Conservation (phyloP, 2,888 invertebrate genomes). For the Schizotus pectinicornis region DNA sequence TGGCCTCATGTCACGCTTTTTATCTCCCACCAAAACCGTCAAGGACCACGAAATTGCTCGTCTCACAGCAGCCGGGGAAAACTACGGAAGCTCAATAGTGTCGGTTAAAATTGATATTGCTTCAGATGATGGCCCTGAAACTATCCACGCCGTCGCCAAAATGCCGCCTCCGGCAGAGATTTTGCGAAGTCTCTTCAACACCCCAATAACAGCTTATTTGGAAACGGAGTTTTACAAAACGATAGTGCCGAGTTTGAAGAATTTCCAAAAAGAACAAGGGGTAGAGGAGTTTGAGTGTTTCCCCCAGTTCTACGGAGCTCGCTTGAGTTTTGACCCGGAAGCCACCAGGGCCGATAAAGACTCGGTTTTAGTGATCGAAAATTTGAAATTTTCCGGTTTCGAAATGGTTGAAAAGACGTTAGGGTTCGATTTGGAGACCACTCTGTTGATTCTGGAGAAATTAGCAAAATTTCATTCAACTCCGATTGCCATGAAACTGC, state of each 20-base stretch:
- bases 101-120: slow-evolving; percentile 47
- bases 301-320: slow-evolving; percentile 39
- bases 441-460: slow-evolving; percentile 54
- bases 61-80: slow-evolving; percentile 63
- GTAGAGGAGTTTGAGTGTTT: slow-evolving; percentile 56
- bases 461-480: slow-evolving; percentile 63
- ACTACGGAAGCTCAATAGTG: slow-evolving; percentile 65
- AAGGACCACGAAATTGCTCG: slow-evolving; percentile 48
- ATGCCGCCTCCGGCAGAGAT: slow-evolving; percentile 28
- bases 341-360: slow-evolving; percentile 57
- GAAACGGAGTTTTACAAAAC: slow-evolving; percentile 62
- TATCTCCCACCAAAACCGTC: slow-evolving; percentile 2
- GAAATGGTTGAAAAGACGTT: slow-evolving; percentile 55
- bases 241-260: slow-evolving; percentile 57
- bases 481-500: slow-evolving; percentile 59
- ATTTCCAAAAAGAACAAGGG: slow-evolving; percentile 58
- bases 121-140: slow-evolving; percentile 14
- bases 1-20: background rate
- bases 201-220: slow-evolving; percentile 59
- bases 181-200: slow-evolving; percentile 58
- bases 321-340: slow-evolving; percentile 35
- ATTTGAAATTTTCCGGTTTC: slow-evolving; percentile 59
- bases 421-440: slow-evolving; percentile 59
- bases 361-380: slow-evolving; percentile 62
- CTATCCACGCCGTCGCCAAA: slow-evolving; percentile 31